These are phyloP conservation scores for Campylorhamphus procurvoides DNA, from an alignment of 2,113 vertebrate genomes.

Conservation along the genomic window DNA sequence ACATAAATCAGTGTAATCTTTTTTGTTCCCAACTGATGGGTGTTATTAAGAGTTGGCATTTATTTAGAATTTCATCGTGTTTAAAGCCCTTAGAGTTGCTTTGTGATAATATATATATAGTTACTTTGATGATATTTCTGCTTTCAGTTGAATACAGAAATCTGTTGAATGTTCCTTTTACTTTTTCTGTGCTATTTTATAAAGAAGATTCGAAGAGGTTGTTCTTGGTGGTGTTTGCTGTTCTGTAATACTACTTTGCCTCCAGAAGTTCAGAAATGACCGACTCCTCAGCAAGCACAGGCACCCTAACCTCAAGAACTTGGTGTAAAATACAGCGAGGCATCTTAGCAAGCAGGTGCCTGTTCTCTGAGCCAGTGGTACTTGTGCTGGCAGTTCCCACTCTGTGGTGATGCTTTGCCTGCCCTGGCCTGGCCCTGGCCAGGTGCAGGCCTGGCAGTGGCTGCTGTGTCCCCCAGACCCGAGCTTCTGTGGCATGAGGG, in stretches of 20 bases:
- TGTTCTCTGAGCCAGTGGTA: neutral
- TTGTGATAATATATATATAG: neutral
- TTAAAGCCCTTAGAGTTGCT: neutral
- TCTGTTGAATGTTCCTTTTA: neutral
- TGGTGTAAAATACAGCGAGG: neutral
- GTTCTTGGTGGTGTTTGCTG: neutral
- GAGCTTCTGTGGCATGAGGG: accelerated
- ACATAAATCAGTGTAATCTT: neutral
- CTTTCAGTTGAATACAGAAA: neutral
- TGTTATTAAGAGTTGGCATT: neutral
- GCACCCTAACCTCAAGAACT: neutral
- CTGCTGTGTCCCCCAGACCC: neutral
- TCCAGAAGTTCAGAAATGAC: neutral
- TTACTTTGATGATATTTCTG: neutral
- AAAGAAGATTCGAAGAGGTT: neutral
- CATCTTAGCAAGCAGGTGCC: neutral
- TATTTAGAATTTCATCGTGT: neutral
- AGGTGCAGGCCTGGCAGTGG: neutral
- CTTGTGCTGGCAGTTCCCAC: neutral
- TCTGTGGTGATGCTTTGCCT: neutral
- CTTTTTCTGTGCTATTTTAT: neutral
- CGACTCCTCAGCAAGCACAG: neutral
- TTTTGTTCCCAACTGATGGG: neutral
- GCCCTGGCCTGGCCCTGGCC: neutral
- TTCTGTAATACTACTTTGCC: neutral